phyloP scores from a whole-genome alignment of 1,140 invertebrate species.

The Varroa destructor region DNA sequence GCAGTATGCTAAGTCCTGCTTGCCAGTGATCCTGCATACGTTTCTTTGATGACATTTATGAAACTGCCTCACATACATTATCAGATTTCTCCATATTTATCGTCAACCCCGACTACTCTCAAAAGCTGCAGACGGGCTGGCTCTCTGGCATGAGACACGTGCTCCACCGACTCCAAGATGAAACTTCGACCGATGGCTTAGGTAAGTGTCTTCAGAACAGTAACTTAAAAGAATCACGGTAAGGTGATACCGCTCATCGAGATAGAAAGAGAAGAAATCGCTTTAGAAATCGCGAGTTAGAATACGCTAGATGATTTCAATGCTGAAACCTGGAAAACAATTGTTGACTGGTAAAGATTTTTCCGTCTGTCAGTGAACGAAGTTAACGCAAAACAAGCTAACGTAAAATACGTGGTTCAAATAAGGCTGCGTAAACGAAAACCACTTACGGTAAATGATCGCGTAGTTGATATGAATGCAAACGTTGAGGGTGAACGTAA shows the following conservation, averaged over 20 bases:
- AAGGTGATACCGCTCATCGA: neutral
- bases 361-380: too few species aligned
- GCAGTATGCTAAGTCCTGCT: too few species aligned
- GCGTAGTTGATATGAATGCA: too few species aligned
- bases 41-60: neutral
- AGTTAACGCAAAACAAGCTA: too few species aligned
- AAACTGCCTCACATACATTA: neutral
- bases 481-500: too few species aligned
- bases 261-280: neutral
- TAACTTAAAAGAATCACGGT: neutral
- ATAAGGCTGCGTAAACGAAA: too few species aligned
- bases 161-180: neutral
- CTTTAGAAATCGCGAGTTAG: too few species aligned
- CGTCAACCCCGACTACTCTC: neutral
- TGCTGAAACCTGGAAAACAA: too few species aligned
- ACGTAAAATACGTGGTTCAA: too few species aligned
- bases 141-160: conserved; percentile 5
- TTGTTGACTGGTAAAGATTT: too few species aligned
- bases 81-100: neutral
- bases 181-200: neutral
- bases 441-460: too few species aligned
- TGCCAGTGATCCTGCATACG: neutral
- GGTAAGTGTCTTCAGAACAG: neutral
- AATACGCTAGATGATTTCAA: too few species aligned
- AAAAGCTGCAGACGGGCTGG: neutral